Percentiles rank a stretch among this genome's conserved stretches.
Evolutionary conservation across 2,888 invertebrate genomes (phyloP).

Genomic region (Sarcophaga carnaria): DNA sequence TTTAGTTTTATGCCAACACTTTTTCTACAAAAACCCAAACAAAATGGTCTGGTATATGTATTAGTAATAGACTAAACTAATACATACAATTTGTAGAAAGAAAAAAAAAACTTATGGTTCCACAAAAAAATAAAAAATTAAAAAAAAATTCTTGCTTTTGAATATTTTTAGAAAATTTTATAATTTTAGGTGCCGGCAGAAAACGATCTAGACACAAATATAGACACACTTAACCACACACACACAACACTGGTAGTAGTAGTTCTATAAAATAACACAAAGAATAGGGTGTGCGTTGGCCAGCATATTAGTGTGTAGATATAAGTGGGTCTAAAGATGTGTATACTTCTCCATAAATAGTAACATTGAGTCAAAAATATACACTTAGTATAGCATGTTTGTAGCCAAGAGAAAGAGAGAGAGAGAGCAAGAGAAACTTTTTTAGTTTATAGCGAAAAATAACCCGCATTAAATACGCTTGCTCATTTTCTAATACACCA

Average conservation of each 20-base stretch:
- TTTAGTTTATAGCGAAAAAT: slow-evolving; percentile 44
- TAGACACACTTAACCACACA: background rate
- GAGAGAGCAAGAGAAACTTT: slow-evolving; percentile 18
- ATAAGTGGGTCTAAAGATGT: background rate
- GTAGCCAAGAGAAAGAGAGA: background rate
- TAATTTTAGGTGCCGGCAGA: slow-evolving; percentile 65
- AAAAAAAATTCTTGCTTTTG: slow-evolving; percentile 30
- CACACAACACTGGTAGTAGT: background rate
- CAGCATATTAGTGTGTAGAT: slow-evolving; percentile 27
- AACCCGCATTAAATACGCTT: slow-evolving; percentile 37
- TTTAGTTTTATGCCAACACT: slow-evolving; percentile 44
- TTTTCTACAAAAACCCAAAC: background rate
- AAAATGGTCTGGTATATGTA: slow-evolving; percentile 12
- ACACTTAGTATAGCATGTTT: background rate
- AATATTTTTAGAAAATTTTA: slow-evolving; percentile 66
- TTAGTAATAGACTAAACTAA: slow-evolving; percentile 8
- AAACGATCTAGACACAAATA: slow-evolving; percentile 48
- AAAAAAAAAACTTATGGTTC: slow-evolving; percentile 3
- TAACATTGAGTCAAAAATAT: slow-evolving; percentile 64
- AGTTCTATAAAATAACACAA: background rate
- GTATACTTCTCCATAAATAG: slow-evolving; percentile 78
- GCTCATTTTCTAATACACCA: slow-evolving; percentile 38
- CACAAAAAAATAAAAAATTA: background rate
- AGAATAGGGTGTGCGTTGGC: background rate
- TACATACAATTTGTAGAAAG: background rate